Conservation (phyloP, 2,888 invertebrate genomes). For the Chrysolina haemoptera region DNA sequence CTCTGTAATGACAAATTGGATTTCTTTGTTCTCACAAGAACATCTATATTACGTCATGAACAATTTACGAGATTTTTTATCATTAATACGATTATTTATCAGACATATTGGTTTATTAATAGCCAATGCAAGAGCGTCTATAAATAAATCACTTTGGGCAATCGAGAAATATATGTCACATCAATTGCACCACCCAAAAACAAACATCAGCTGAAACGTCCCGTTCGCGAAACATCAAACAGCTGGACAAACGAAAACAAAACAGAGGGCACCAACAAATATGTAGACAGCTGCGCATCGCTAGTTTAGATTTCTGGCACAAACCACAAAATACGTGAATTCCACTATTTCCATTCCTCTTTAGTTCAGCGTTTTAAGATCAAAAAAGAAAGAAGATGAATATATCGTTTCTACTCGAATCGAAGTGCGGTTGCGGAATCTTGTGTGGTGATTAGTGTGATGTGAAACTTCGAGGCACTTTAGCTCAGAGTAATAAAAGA, state of each 20-base stretch:
- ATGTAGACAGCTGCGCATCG: neutral
- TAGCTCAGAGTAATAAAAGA: too few species aligned
- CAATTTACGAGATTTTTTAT: slow-evolving; percentile 39
- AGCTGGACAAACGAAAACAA: slow-evolving; percentile 20
- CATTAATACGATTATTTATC: slow-evolving; percentile 40
- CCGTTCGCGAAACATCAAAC: slow-evolving; percentile 19
- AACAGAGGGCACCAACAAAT: neutral
- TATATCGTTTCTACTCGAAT: too few species aligned
- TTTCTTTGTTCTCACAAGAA: slow-evolving; percentile 58
- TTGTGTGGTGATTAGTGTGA: too few species aligned
- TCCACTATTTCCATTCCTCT: too few species aligned
- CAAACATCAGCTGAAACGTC: slow-evolving; percentile 58
- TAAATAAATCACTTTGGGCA: slow-evolving; percentile 45
- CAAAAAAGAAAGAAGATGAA: too few species aligned
- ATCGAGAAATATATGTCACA: slow-evolving; percentile 49
- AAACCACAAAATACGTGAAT: too few species aligned
- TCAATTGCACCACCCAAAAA: slow-evolving; percentile 54
- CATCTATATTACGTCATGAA: slow-evolving; percentile 59
- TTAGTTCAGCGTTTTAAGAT: too few species aligned
- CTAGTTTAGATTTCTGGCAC: neutral
- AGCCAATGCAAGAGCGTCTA: slow-evolving; percentile 43
- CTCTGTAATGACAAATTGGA: slow-evolving; percentile 50
- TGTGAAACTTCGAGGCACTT: too few species aligned
- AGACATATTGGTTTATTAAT: slow-evolving; percentile 45
- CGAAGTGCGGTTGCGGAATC: too few species aligned